Evolutionary conservation across 1,140 invertebrate species (phyloP), one percentile per base, ranked within the genome.

Genomic region (Propsilocerus akamusi): DNA sequence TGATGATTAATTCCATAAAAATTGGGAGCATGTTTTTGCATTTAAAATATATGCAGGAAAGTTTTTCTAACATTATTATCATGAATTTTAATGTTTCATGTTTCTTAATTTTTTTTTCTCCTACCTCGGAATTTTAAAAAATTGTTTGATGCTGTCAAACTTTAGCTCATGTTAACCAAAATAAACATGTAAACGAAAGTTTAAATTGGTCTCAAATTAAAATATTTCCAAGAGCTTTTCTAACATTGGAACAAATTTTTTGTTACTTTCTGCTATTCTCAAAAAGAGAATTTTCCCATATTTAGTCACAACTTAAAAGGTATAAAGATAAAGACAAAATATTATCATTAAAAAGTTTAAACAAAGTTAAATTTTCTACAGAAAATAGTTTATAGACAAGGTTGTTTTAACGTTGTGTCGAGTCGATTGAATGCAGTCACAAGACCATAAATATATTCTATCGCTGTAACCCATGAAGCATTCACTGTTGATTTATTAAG

Each of bases 401-500:
- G 34, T 41, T 41, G 5, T 10, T n/a, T 30, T 30, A 12, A 20
- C 34, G 22, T n/a, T n/a, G n/a, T n/a, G n/a, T n/a, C n/a, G n/a
- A n/a, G n/a, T n/a, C 34, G 22, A 41, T 41, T 41, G 34, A 41
- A 41, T 41, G 22, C 10, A 41, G 34, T 41, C 34, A 41, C 22
- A 20, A 41, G 14, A 17, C 34, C 34, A 20, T 41, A 41, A 41
- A 41, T n/a, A 41, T 41, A 41, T 41, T 10, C 22, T 17, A 17
- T 20, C 34, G 22, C 34, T 41, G 17, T 41, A 20, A 20, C 34
- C 17, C 34, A 41, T 41, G 14, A 12, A 41, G 22, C 17, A 41
- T 14, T 17, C 22, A 41, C n/a, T 10, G 34, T 41, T 41, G 34
- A 41, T 41, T 41, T 41, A 41, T 41, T 41, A 41, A 41, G 34